Conservation (phyloP, 2,888 invertebrate genomes). For the Adela reaumurella region DNA sequence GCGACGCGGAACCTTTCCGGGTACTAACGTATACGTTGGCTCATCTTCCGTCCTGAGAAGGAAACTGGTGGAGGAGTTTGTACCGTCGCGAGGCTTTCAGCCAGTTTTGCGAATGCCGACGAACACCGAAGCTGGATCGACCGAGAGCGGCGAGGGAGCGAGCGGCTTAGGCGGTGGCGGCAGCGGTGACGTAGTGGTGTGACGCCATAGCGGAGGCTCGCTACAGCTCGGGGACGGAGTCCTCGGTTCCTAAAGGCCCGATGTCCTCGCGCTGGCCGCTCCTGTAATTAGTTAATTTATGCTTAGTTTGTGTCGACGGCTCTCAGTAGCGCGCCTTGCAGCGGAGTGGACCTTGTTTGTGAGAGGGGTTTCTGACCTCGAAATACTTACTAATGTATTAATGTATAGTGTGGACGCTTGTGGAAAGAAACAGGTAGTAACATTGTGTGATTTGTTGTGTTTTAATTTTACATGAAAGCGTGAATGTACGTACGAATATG, state of each 20-base stretch:
- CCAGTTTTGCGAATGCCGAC: constrained; percentile 55
- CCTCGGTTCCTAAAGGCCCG: constrained; percentile 51
- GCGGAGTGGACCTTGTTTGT: constrained; percentile 14
- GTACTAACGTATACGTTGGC: constrained; percentile 59
- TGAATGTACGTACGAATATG: constrained; percentile 22
- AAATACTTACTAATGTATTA: not conserved
- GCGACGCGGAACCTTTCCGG: constrained; percentile 51
- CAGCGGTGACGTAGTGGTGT: constrained; percentile 57
- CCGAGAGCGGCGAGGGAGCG: constrained; percentile 21
- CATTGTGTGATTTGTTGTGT: not conserved
- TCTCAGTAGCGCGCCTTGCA: constrained; percentile 9
- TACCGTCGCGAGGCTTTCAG: constrained; percentile 52
- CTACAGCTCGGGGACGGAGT: constrained; percentile 54
- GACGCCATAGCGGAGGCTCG: constrained; percentile 61
- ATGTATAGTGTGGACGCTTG: not conserved
- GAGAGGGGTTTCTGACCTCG: no score
- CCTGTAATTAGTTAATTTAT: not conserved
- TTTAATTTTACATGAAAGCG: constrained; percentile 12
- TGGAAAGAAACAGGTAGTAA: not conserved
- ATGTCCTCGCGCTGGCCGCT: constrained; percentile 12
- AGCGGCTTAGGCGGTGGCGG: not conserved
- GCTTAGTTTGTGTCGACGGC: not conserved
- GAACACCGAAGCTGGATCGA: constrained; percentile 30
- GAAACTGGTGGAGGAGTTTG: constrained; percentile 60
- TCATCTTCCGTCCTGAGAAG: constrained; percentile 58